These are phyloP conservation scores for Poecilia velifera DNA, from an alignment of 2,797 vertebrate genomes.

Conservation along the genomic window DNA sequence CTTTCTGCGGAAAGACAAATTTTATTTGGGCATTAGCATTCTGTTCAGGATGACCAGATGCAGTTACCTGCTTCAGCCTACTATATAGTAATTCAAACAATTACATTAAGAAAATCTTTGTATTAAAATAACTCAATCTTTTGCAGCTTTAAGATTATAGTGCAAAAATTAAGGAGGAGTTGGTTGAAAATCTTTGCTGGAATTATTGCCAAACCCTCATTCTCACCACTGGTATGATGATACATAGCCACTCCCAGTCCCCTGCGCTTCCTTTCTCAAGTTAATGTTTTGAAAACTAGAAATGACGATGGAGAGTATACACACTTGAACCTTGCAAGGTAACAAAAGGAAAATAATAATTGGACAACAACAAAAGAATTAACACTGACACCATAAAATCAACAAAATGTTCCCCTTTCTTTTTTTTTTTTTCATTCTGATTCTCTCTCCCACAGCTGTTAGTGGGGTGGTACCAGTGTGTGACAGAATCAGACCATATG, in stretches of 20 bases:
- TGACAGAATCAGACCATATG: slow-evolving; percentile 76
- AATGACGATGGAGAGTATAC: neutral
- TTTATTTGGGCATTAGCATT: slow-evolving; percentile 25
- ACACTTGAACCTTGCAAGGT: neutral
- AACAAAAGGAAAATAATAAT: neutral
- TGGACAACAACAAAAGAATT: slow-evolving; percentile 24
- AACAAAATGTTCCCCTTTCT: slow-evolving; percentile 20
- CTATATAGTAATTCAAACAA: slow-evolving; percentile 13
- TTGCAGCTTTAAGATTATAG: slow-evolving; percentile 12
- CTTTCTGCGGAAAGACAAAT: slow-evolving; percentile 10
- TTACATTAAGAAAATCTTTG: slow-evolving; percentile 22
- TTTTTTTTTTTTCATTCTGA: slow-evolving; percentile 10
- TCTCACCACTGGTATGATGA: slow-evolving; percentile 8
- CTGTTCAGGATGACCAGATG: slow-evolving; percentile 21
- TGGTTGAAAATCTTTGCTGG: neutral
- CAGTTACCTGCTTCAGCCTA: slow-evolving; percentile 10
- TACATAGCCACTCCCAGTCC: neutral
- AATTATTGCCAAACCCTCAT: slow-evolving; percentile 11
- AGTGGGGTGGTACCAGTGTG: slow-evolving; percentile 39
- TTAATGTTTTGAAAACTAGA: neutral
- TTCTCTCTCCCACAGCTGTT: slow-evolving; percentile 35
- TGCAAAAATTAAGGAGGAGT: neutral
- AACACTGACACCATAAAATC: slow-evolving; percentile 27
- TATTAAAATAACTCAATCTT: slow-evolving; percentile 17
- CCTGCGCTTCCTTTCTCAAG: neutral